These are phyloP conservation scores for Porites divaricata DNA, from an alignment of 92 coral and sea anemone species.

Conservation along the genomic window DNA sequence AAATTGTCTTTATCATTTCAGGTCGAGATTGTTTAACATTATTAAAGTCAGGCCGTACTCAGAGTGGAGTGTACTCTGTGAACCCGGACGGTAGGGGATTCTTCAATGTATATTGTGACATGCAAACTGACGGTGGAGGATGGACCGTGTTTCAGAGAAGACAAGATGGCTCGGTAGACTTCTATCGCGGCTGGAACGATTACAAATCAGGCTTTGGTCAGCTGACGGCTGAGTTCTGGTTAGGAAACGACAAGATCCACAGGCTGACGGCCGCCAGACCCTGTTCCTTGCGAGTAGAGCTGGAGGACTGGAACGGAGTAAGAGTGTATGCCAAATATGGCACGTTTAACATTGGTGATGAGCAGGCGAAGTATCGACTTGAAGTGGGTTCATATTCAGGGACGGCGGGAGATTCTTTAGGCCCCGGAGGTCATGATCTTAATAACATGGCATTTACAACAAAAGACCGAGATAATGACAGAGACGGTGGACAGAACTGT, in stretches of 20 bases:
- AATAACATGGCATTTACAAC: too few species aligned
- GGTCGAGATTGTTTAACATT: constrained; percentile 9
- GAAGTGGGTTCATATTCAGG: constrained; percentile 56
- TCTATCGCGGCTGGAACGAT: constrained; percentile 46
- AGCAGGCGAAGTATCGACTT: constrained; percentile 33
- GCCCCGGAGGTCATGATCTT: too few species aligned
- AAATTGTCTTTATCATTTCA: neutral
- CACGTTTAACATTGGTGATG: constrained; percentile 41
- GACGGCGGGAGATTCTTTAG: constrained; percentile 50
- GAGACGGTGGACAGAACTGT: too few species aligned
- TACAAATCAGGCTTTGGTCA: constrained; percentile 70
- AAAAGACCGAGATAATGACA: too few species aligned
- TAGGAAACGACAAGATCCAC: constrained; percentile 66
- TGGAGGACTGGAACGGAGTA: constrained; percentile 54
- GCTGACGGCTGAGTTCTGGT: constrained; percentile 62
- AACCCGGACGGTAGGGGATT: constrained; percentile 53
- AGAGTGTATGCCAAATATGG: constrained; percentile 48
- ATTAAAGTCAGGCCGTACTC: constrained; percentile 32
- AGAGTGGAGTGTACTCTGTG: constrained; percentile 41
- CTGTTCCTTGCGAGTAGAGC: constrained; percentile 52
- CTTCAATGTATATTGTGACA: constrained; percentile 64
- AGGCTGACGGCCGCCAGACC: constrained; percentile 51
- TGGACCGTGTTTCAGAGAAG: constrained; percentile 66
- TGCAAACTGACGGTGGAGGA: constrained; percentile 62
- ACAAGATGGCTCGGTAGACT: constrained; percentile 59